Evolutionary conservation across 2,888 invertebrate genomes (phyloP).

Genomic region (Trisateles emortualis): DNA sequence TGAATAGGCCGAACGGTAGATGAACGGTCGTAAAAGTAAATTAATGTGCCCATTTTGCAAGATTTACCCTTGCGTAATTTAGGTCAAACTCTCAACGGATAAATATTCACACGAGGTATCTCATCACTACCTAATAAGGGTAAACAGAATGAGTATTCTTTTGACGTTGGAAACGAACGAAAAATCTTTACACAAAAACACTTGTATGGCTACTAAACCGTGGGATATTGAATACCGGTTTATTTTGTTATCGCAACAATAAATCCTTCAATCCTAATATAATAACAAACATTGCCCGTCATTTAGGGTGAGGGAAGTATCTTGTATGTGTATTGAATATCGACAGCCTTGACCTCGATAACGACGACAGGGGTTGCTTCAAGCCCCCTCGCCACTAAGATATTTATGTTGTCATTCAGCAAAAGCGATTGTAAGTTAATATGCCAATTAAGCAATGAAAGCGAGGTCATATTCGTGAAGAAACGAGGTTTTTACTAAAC

Average conservation of each 20-base stretch:
- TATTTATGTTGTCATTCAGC: conserved; percentile 35
- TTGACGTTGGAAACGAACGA: background rate
- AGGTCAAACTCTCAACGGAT: conserved; percentile 60
- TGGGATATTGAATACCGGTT: conserved; percentile 22
- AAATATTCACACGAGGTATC: conserved; percentile 48
- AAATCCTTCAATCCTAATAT: conserved; percentile 36
- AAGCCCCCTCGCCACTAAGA: conserved; percentile 46
- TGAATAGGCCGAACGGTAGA: conserved; percentile 60
- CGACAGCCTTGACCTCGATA: conserved; percentile 71
- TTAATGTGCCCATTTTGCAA: conserved; percentile 60
- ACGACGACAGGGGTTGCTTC: conserved; percentile 57
- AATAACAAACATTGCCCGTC: conserved; percentile 43
- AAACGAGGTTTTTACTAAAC: conserved; percentile 7
- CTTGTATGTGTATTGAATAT: conserved; percentile 64
- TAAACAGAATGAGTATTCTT: conserved; percentile 18
- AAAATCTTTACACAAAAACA: conserved; percentile 4
- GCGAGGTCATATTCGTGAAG: conserved; percentile 9
- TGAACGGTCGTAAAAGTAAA: conserved; percentile 65
- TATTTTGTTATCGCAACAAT: conserved; percentile 40
- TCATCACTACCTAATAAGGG: conserved; percentile 40
- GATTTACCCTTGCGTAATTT: conserved; percentile 55
- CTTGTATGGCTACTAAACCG: conserved; percentile 10
- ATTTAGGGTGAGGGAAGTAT: conserved; percentile 65
- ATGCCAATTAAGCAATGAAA: conserved; percentile 22
- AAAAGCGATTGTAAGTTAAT: conserved; percentile 31